These are phyloP conservation scores for Ramphastos sulfuratus DNA, from an alignment of 2,113 vertebrate species.

Conservation along the genomic window DNA sequence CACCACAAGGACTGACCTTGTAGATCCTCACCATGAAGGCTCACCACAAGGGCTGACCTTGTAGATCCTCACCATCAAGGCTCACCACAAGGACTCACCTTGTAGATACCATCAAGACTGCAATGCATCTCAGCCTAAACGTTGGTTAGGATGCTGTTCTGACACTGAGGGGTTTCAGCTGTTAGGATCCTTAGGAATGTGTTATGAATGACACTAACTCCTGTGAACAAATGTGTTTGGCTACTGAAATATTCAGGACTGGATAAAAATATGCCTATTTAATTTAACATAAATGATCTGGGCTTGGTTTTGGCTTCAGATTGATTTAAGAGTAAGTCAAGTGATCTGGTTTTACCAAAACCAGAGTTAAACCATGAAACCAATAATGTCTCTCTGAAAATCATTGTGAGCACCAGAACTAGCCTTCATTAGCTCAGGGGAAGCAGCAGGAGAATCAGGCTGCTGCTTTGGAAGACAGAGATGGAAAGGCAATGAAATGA, in stretches of 20 bases:
- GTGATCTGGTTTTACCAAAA: neutral
- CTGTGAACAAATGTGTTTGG: neutral
- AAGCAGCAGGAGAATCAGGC: neutral
- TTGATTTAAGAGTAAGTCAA: neutral
- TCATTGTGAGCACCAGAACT: neutral
- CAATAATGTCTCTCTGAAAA: neutral
- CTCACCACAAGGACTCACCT: no score
- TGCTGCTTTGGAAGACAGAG: neutral
- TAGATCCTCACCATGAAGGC: no score
- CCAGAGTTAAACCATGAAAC: neutral
- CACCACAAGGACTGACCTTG: no score
- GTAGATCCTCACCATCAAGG: neutral
- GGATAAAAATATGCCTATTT: neutral
- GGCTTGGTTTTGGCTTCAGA: neutral
- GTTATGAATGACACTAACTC: neutral
- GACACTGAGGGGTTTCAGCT: neutral
- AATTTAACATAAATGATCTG: neutral
- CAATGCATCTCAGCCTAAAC: neutral
- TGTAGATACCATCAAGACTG: neutral
- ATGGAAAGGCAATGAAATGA: neutral
- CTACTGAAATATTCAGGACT: neutral
- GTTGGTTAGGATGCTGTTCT: neutral
- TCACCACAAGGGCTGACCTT: no score
- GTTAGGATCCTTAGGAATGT: neutral
- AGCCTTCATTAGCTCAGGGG: neutral